Percentiles rank a stretch among this genome's conserved stretches.
These are phyloP conservation scores for Dreissena polymorpha DNA, from an alignment of 1,140 invertebrate genomes.

Conservation along the genomic window DNA sequence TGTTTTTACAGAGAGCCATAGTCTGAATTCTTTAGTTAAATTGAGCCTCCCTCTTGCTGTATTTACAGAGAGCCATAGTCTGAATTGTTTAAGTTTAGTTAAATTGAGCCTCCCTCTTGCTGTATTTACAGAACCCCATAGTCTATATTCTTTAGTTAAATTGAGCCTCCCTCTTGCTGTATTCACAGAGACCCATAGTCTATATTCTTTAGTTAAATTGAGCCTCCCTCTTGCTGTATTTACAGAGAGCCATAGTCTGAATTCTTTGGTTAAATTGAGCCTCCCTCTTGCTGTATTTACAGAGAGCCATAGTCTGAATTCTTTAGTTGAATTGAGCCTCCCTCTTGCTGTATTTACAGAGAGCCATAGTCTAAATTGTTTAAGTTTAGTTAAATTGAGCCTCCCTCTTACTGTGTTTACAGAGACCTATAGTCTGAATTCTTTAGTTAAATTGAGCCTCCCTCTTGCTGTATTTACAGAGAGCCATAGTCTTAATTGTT, in stretches of 20 bases:
- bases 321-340: too few relatives aligned
- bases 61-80: conserved; percentile 26
- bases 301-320: conserved; percentile 19
- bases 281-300: too few relatives aligned
- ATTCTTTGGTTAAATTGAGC: too few relatives aligned
- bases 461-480: too few relatives aligned
- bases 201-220: neutral
- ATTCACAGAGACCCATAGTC: conserved; percentile 26
- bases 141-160: neutral
- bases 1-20: conserved; percentile 37
- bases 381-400: too few relatives aligned
- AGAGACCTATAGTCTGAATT: conserved; percentile 19
- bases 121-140: conserved; percentile 36
- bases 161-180: too few relatives aligned
- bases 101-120: too few relatives aligned
- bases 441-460: too few relatives aligned
- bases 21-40: neutral
- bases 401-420: too few relatives aligned
- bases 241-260: conserved; percentile 23
- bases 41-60: too few relatives aligned
- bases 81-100: neutral
- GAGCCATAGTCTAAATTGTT: neutral
- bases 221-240: too few relatives aligned
- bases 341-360: too few relatives aligned
- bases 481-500: neutral